Base-by-base conservation (phyloP, 2,888 invertebrate species). In the Andrena camellia region DNA sequence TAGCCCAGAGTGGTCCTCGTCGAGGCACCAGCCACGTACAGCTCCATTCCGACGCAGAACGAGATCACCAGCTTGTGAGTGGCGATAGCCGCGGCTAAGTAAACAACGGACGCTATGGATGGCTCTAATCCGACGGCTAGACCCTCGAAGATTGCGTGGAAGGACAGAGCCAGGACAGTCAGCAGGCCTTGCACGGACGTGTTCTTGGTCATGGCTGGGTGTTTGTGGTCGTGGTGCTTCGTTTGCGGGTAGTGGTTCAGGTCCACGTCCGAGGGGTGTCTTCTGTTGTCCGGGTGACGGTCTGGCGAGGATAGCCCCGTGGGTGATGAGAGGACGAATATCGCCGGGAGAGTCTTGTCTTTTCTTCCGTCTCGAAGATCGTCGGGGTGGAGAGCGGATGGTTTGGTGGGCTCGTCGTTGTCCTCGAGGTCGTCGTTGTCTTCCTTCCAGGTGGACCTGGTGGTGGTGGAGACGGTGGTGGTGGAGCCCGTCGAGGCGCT, bases 121-220 rank as follows among this genome's bases (percentile, higher is more conserved):
- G 95, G 94, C 89, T 96, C 96, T 20, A 96, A 91, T 0, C 96
- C 96, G 0, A 96, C 96, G 0, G 96, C 96, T 26, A 97, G 91
- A 0, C 96, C 96, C 93, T 97, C 96, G 90, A 96, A 96, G 35
- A 96, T 95, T 0, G 96, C 96, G 90, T 97, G 96, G 84, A 96
- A 96, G 54, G 96, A 96, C 6, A 97, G 91, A 0, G 96, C 96
- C 63, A 96, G 92, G 8, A 97, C 96, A 0, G 96, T 95, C 63
- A 96, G 92, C 5, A 96, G 94, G 50, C 95, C 96, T 62, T 95
- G 94, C 74, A 95, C 92, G 1, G 95, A 95, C 48, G 94, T 94
- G 42, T 96, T 95, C 85, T 89, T 88, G 10, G 78, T 74, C 23
- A 81, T 48, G 13, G 64, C 35, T n/a, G 59, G n/a, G 31, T 84